Conservation (phyloP, 2,113 vertebrate genomes). For the Zapus hudsonius region DNA sequence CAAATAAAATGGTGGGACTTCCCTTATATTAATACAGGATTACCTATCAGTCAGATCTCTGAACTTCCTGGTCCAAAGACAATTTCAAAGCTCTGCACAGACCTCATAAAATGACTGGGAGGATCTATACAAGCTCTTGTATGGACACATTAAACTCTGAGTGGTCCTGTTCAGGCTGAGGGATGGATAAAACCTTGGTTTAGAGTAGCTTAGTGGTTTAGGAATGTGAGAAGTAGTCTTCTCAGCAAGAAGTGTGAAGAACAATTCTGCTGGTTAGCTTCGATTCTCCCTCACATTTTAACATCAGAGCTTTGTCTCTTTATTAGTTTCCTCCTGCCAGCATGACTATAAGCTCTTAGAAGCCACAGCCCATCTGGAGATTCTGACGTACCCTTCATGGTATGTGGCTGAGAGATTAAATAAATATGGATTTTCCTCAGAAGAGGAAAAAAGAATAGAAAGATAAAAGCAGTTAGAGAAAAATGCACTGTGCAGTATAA, state of each 20-base stretch:
- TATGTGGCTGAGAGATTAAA: background rate
- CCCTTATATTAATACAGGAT: background rate
- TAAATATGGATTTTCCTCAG: background rate
- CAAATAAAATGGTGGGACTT: background rate
- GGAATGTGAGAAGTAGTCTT: background rate
- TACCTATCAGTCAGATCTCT: background rate
- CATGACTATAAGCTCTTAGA: background rate
- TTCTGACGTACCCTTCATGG: background rate
- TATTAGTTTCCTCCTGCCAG: conserved; percentile 9
- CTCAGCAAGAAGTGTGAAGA: background rate
- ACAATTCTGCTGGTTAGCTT: background rate
- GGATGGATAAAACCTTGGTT: conserved; percentile 17
- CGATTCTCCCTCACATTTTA: background rate
- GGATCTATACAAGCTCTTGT: background rate
- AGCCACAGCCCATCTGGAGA: background rate
- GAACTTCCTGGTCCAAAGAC: background rate
- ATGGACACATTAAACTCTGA: background rate
- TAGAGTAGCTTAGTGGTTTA: background rate
- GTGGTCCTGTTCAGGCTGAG: background rate
- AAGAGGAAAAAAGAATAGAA: background rate
- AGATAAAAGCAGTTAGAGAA: background rate
- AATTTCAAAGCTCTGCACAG: background rate
- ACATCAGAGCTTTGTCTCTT: background rate
- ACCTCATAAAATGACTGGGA: background rate
- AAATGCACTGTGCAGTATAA: background rate